phyloP scores from a whole-genome alignment of 1,140 invertebrate genomes.

The Phortica variegata region DNA sequence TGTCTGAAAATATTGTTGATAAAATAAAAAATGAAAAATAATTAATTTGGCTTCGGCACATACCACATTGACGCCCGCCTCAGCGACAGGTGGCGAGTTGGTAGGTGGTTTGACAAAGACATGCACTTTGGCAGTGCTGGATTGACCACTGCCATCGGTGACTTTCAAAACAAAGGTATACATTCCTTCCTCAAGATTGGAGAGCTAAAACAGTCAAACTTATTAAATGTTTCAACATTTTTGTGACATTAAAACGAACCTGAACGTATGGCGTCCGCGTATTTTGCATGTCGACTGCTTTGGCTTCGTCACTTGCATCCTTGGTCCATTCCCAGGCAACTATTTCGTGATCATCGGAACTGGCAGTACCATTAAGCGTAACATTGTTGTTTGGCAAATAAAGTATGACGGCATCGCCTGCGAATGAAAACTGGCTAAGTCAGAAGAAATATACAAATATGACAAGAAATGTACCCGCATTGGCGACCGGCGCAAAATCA shows the following conservation, averaged over 20 bases:
- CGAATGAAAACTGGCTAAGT: conserved; percentile 15
- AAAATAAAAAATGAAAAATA: background rate
- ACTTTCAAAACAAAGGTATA: conserved; percentile 94
- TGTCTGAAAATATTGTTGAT: conserved; percentile 60
- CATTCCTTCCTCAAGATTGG: conserved; percentile 88
- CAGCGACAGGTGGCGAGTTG: conserved; percentile 78
- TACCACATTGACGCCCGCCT: conserved; percentile 60
- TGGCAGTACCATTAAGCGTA: conserved; percentile 85
- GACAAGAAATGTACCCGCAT: conserved; percentile 65
- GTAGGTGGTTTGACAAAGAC: conserved; percentile 91
- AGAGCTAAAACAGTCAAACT: conserved; percentile 63
- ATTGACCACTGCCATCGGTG: conserved; percentile 85
- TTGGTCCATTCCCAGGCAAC: conserved; percentile 94
- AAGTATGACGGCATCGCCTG: conserved; percentile 82
- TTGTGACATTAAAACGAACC: background rate
- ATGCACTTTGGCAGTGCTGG: conserved; percentile 80
- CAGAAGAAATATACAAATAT: background rate
- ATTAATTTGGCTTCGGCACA: background rate
- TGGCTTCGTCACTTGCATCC: conserved; percentile 74
- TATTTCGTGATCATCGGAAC: conserved; percentile 91
- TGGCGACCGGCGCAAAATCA: conserved; percentile 93
- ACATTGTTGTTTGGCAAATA: conserved; percentile 88
- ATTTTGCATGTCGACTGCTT: conserved; percentile 92
- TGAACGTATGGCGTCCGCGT: conserved; percentile 78
- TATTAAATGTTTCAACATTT: too few relatives aligned